Conservation (phyloP, 2,797 vertebrate species). For the Hyperoplus lanceolatus region DNA sequence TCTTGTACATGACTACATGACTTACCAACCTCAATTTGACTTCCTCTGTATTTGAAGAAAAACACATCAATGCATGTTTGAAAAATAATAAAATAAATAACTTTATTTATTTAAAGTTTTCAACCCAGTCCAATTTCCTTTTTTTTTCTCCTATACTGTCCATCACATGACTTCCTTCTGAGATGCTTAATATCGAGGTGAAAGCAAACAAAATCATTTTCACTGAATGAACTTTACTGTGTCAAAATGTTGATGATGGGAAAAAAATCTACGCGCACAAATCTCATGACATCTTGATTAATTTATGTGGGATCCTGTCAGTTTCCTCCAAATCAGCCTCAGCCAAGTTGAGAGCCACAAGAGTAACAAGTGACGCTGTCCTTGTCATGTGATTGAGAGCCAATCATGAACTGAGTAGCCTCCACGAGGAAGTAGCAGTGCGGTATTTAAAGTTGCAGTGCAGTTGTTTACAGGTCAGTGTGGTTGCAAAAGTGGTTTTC, state of each 20-base stretch:
- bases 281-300: neutral
- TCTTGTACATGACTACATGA: neutral
- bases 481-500: fast-evolving
- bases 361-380: slow-evolving; percentile 64
- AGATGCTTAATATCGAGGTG: neutral
- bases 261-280: neutral
- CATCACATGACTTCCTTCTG: neutral
- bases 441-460: slow-evolving; percentile 49
- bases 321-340: too few relatives aligned
- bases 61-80: neutral
- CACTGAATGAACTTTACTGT: neutral
- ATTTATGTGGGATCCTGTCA: neutral
- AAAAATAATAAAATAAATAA: too few relatives aligned
- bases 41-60: neutral
- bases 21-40: neutral
- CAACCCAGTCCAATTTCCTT: neutral
- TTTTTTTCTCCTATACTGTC: neutral
- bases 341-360: fast-evolving
- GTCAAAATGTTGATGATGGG: neutral
- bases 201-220: neutral
- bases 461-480: fast-evolving
- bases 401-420: slow-evolving; percentile 65
- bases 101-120: neutral
- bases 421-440: neutral
- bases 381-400: slow-evolving; percentile 33